Conservation (phyloP, 1,140 invertebrate genomes). For the Agraylea sexmaculata region DNA sequence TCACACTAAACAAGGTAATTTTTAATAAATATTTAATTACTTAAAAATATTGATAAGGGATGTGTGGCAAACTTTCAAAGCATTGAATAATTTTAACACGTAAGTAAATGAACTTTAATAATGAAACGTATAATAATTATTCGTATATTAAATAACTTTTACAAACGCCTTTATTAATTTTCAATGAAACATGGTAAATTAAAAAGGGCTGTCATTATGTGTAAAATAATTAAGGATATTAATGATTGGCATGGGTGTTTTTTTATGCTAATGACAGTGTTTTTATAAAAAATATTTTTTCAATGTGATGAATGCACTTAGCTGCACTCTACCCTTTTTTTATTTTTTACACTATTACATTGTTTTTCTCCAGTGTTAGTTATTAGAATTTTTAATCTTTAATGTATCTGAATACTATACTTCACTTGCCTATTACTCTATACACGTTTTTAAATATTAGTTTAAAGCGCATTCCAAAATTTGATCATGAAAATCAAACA, state of each 20-base stretch:
- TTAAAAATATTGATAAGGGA: no score
- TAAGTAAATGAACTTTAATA: no score
- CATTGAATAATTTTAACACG: no score
- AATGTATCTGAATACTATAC: background rate
- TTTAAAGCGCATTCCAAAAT: slow-evolving; percentile 5
- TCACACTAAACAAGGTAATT: slow-evolving; percentile 26
- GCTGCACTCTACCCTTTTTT: slow-evolving; percentile 11
- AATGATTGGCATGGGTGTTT: slow-evolving; percentile 20
- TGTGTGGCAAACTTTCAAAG: no score
- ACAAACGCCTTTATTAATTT: no score
- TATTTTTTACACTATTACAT: slow-evolving; percentile 2
- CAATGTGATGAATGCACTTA: slow-evolving; percentile 20
- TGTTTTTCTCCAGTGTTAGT: background rate
- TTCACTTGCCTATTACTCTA: background rate
- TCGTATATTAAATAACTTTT: no score
- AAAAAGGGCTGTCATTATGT: no score
- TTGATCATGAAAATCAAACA: no score
- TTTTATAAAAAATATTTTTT: slow-evolving; percentile 9
- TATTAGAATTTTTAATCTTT: background rate
- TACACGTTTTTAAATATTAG: background rate
- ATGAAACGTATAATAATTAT: no score
- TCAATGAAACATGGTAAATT: no score
- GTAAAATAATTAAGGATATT: no score
- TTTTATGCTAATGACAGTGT: slow-evolving; percentile 21
- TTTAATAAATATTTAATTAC: no score